Base-by-base conservation (phyloP, 2,113 vertebrate species). In the Isichthys henryi region DNA sequence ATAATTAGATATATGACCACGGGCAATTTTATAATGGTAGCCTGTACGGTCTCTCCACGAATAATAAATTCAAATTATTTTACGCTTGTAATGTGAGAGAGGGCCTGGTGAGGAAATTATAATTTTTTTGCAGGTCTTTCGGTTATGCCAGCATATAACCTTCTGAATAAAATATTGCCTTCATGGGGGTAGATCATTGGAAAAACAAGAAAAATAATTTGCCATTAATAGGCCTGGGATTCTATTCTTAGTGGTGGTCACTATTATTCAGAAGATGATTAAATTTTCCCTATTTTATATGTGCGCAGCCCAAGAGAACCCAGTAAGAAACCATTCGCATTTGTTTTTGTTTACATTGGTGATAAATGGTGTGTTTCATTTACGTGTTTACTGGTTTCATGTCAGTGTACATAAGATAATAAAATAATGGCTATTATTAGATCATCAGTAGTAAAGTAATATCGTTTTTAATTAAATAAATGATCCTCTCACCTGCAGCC, bases 1-100 rank as follows among this genome's bases (percentile, higher is more conserved):
- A 92, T 94, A 94, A 95, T 95, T 93, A 93, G 91, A 92, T 92
- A 31, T 91, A 90, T 93, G 90, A 91, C 92, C 89, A 88, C 89
- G 88, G 91, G 91, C 90, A 89, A 92, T 27, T 21, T 43, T 56
- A 91, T 89, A 93, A 91, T 91, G 89, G 85, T 89, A 88, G 46
- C 23, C 77, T 90, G 87, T 43, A 90, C 89, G 50, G 43, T 90
- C 83, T 92, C 90, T 89, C 45, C 46, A 87, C 83, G 84, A 87
- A 87, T 85, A 90, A 90, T 90, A 66, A 87, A 48, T 87, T 77
- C 58, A 80, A 77, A 90, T 90, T 52, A 90, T 90, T 87, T 90
- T 70, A 66, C 52, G 62, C 83, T 84, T 17, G 8, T 77, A 87
- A 87, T 66, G 39, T 80, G 85, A 77, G 85, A 53, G 56, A 80